Base-by-base conservation (phyloP, 1,140 invertebrate species). In the Dreissena polymorpha region DNA sequence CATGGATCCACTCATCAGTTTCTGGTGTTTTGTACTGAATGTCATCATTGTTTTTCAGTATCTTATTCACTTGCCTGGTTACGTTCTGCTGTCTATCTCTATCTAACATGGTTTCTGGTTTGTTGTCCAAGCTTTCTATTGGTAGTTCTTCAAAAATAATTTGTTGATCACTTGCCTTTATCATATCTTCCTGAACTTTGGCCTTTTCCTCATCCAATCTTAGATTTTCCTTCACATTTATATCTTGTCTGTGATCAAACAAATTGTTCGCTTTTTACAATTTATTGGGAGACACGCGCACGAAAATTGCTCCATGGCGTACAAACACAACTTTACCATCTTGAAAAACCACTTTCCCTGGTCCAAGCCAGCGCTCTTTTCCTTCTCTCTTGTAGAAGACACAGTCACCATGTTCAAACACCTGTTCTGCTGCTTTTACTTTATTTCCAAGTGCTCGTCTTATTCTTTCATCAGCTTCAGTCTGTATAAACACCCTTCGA, bases 371-470 rank as follows among this genome's bases (percentile, higher is more conserved):
- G 29, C 60, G 64, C 18, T 81, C 68, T 29, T 65, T 21, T 12
- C 74, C 85, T 29, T 84, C 77, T 76, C 78, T 29, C 27, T 86
- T 86, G 73, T 86, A 86, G 55, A 80, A 86, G 10, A 86, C 85
- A 65, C 49, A 16, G 51, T 86, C 83, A n/a, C 85, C 85, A 75
- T 75, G 49, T 39, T 85, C 68, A 67, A 72, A 85, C 10, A 76
- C n/a, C 63, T 85, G 76, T 76, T 86, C 83, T n/a, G 77, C 76
- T 27, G 64, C 77, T 79, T 81, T 79, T 57, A 86, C 75, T 63
- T 86, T 84, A 60, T 73, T 57, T 69, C 76, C 49, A 10, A 86
- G 55, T 55, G 81, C 81, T 53, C 70, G 27, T 65, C 77, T 74
- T 27, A 86, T 69, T 50, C 72, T 84, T 71, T 85, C 65, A 77